Conservation (phyloP, 1,140 invertebrate species). For the Rhopalosiphum maidis region DNA sequence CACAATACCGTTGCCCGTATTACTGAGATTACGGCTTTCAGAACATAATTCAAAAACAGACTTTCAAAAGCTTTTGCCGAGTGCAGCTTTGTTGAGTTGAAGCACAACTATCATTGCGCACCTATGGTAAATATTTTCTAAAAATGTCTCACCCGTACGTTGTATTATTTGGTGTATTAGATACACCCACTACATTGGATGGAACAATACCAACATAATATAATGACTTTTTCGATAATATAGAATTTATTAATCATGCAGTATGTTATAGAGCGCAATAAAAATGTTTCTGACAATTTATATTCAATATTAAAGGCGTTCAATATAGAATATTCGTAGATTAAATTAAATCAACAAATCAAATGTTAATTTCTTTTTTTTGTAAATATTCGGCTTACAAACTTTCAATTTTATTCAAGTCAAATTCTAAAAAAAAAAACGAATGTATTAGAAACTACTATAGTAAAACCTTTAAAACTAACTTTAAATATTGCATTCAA, state of each 20-base stretch:
- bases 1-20: neutral
- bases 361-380: neutral
- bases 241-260: neutral
- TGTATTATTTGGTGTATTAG: neutral
- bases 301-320: neutral
- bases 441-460: neutral
- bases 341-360: neutral
- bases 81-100: neutral
- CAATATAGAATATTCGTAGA: neutral
- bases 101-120: neutral
- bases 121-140: neutral
- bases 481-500: neutral
- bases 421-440: neutral
- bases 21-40: neutral
- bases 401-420: neutral
- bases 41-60: conserved; percentile 3
- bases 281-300: neutral
- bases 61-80: neutral
- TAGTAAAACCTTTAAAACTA: neutral
- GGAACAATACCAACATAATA: neutral
- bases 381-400: no score
- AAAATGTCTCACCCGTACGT: neutral
- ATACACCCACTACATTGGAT: neutral
- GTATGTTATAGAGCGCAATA: neutral
- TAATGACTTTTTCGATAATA: neutral